Conservation (phyloP, 2,888 invertebrate species). For the Dynastes maya region DNA sequence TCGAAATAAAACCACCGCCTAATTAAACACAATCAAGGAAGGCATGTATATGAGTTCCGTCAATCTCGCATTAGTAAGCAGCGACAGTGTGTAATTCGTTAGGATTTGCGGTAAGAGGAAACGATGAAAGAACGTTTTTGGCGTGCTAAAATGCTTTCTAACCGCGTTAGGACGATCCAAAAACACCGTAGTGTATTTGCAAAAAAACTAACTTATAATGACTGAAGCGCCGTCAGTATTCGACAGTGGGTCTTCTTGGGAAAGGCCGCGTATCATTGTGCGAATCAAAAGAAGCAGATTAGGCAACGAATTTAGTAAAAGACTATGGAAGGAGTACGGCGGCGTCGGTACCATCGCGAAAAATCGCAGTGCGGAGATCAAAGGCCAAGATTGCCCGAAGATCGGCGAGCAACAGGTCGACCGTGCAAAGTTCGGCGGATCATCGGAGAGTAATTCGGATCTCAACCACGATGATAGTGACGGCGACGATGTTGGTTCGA, state of each 20-base stretch:
- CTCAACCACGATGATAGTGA: neutral
- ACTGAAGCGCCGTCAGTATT: conserved; percentile 19
- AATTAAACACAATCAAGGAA: conserved; percentile 1
- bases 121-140: neutral
- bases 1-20: conserved; percentile 10
- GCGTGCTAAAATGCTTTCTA: neutral
- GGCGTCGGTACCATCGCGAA: neutral
- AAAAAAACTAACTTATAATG: conserved; percentile 23
- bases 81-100: neutral
- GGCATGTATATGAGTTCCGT: conserved; percentile 1
- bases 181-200: conserved; percentile 1
- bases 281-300: conserved; percentile 30
- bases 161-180: neutral
- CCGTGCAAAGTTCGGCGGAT: neutral
- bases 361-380: neutral
- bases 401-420: neutral
- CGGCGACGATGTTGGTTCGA: neutral
- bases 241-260: neutral
- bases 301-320: conserved; percentile 1
- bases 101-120: neutral
- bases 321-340: conserved; percentile 26
- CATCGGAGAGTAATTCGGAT: neutral
- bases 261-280: conserved; percentile 23
- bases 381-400: neutral
- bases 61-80: too few species aligned